Conservation (phyloP, 2,888 invertebrate species). For the Aethes cnicana region DNA sequence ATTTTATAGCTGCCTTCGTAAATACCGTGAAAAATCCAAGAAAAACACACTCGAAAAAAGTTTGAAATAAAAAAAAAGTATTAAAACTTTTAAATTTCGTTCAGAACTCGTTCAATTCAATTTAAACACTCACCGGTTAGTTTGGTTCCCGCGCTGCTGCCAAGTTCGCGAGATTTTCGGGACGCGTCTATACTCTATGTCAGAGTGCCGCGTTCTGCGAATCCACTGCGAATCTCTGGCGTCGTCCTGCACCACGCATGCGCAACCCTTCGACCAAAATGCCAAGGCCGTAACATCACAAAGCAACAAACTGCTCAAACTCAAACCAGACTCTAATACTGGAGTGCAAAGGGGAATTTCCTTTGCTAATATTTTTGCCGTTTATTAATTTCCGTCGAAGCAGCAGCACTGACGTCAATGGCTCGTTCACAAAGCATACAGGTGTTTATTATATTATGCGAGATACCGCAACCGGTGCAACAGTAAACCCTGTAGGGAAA, state of each 20-base stretch:
- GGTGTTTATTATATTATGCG: conserved; percentile 57
- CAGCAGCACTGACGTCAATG: conserved; percentile 69
- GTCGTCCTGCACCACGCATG: conserved; percentile 52
- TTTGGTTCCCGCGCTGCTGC: conserved; percentile 30
- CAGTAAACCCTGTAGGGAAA: conserved; percentile 17
- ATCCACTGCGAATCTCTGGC: conserved; percentile 37
- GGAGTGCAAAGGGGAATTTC: background rate
- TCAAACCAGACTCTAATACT: background rate
- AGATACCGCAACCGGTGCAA: conserved; percentile 42
- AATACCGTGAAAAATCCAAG: conserved; percentile 8
- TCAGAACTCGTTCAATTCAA: too few relatives aligned
- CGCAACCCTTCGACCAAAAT: conserved; percentile 43
- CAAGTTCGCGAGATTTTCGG: conserved; percentile 28
- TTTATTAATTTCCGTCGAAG: background rate
- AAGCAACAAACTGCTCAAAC: background rate
- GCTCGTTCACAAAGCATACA: conserved; percentile 76
- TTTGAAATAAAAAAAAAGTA: conserved; percentile 2
- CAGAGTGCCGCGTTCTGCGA: conserved; percentile 62
- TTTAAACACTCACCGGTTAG: conserved; percentile 35
- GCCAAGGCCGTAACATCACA: background rate
- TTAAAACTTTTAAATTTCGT: too few relatives aligned
- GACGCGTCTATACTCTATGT: conserved; percentile 53
- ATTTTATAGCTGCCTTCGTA: conserved; percentile 3
- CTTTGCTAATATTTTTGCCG: background rate
- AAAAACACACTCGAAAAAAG: background rate